Percentiles rank a stretch among this genome's conserved stretches.
These are phyloP conservation scores for Meta bourneti DNA, from an alignment of 2,888 invertebrate species.

Conservation along the genomic window DNA sequence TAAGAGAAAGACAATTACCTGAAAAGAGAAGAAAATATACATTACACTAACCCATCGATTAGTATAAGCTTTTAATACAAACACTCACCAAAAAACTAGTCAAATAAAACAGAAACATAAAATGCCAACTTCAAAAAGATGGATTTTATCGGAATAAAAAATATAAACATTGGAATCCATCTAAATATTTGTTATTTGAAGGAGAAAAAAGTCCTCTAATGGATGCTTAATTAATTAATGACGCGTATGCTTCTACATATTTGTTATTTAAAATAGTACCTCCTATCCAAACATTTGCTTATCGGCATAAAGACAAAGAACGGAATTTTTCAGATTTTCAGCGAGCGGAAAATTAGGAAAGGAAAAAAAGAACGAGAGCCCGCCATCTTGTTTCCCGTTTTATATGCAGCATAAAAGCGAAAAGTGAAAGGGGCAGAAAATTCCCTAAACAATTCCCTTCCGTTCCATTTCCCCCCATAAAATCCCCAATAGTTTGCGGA, in stretches of 20 bases:
- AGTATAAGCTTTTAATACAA: background rate
- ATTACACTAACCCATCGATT: background rate
- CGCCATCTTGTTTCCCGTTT: constrained; percentile 3
- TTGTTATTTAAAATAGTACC: background rate
- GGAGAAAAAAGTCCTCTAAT: background rate
- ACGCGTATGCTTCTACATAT: background rate
- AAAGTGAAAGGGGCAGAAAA: background rate
- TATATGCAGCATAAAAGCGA: background rate
- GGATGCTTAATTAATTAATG: background rate
- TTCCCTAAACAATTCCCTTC: constrained; percentile 11
- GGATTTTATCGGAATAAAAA: background rate
- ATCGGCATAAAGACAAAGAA: background rate
- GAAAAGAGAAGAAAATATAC: background rate
- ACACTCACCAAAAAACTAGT: background rate
- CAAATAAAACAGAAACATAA: background rate
- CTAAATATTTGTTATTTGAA: background rate
- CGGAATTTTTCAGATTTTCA: background rate
- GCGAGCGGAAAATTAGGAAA: background rate
- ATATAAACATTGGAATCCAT: background rate
- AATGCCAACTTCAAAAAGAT: background rate
- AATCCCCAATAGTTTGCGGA: constrained; percentile 12
- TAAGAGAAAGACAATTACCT: background rate
- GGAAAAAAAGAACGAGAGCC: background rate
- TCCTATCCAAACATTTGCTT: background rate
- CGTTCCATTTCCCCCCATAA: constrained; percentile 18